These are phyloP conservation scores for Sebastes itinus DNA, from an alignment of 2,797 vertebrate species.

Conservation along the genomic window DNA sequence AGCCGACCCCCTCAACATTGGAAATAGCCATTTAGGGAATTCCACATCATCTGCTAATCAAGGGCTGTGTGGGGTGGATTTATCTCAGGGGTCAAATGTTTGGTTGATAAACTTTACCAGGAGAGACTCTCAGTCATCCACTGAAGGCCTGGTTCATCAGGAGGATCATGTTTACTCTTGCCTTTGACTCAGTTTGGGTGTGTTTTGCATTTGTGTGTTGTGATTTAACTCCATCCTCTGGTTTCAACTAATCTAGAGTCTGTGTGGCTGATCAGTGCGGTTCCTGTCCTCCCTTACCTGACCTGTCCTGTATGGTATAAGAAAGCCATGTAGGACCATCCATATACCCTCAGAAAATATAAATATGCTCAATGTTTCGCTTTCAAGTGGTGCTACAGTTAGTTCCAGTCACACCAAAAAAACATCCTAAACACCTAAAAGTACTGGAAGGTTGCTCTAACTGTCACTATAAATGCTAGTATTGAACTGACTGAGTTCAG, in stretches of 20 bases:
- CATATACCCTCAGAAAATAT: not conserved
- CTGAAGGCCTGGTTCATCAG: constrained; percentile 13
- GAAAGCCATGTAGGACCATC: not conserved
- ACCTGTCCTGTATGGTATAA: not conserved
- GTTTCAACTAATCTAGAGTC: constrained; percentile 2
- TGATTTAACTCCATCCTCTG: not conserved
- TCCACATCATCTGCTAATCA: constrained; percentile 25
- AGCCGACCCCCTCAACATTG: not conserved
- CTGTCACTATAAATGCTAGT: not conserved
- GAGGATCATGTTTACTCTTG: constrained; percentile 11
- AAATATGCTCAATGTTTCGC: not conserved
- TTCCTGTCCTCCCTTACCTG: not conserved
- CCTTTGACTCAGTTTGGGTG: not conserved
- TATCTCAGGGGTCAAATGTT: constrained; percentile 9
- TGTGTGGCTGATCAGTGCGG: constrained; percentile 1
- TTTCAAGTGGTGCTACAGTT: not conserved
- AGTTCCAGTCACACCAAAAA: not conserved
- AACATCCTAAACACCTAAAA: not conserved
- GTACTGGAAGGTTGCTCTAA: not conserved
- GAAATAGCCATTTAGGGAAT: not conserved
- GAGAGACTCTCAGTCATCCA: constrained; percentile 10
- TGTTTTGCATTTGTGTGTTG: not conserved
- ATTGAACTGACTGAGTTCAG: not conserved
- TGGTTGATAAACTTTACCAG: constrained; percentile 9
- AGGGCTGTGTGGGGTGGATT: not conserved